These are phyloP conservation scores for Agrilus mali DNA, from an alignment of 2,888 invertebrate genomes.

Conservation along the genomic window DNA sequence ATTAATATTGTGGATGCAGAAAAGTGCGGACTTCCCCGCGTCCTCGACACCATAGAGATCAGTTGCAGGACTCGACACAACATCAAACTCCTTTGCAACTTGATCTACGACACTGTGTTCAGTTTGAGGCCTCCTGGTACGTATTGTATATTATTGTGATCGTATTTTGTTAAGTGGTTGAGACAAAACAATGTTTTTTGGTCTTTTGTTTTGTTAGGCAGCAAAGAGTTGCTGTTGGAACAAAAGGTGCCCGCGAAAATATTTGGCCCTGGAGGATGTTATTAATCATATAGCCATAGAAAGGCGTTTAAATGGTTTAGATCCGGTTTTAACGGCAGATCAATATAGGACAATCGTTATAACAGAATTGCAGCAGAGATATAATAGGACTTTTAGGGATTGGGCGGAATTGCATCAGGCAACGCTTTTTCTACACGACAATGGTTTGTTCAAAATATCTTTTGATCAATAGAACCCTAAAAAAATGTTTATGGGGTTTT, in stretches of 20 bases:
- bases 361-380: slow-evolving; percentile 53
- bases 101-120: slow-evolving; percentile 88
- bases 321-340: slow-evolving; percentile 71
- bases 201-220: no score
- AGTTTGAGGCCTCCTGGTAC: slow-evolving; percentile 77
- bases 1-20: slow-evolving; percentile 92
- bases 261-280: slow-evolving; percentile 88
- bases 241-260: slow-evolving; percentile 94
- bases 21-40: slow-evolving; percentile 87
- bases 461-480: no score
- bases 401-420: slow-evolving; percentile 87
- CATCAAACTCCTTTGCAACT: slow-evolving; percentile 75
- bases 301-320: slow-evolving; percentile 49
- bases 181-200: slow-evolving; percentile 1
- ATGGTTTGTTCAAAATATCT: slow-evolving; percentile 45
- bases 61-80: slow-evolving; percentile 82
- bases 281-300: slow-evolving; percentile 72
- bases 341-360: slow-evolving; percentile 55
- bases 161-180: not conserved
- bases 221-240: slow-evolving; percentile 79
- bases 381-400: slow-evolving; percentile 69
- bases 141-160: slow-evolving; percentile 9
- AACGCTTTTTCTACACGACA: slow-evolving; percentile 93
- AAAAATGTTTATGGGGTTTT: no score
- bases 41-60: slow-evolving; percentile 86